Conservation (phyloP, 2,888 invertebrate species). For the Cryptocheilus praepositus region DNA sequence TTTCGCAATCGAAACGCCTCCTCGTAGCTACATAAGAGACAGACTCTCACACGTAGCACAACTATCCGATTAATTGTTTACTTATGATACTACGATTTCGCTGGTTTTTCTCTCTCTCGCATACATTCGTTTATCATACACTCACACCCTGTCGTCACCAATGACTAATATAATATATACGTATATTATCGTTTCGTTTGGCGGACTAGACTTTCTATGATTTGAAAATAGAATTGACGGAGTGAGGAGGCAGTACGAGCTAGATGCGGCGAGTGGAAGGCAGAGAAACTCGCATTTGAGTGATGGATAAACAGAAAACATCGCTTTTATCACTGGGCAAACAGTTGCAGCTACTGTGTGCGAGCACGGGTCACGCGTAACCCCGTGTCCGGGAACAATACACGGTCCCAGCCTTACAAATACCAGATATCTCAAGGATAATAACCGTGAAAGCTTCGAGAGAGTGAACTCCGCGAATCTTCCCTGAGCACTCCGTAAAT, state of each 20-base stretch:
- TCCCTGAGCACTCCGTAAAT: constrained; percentile 21
- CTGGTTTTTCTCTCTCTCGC: too few species aligned
- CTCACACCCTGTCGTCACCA: too few species aligned
- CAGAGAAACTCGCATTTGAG: constrained; percentile 42
- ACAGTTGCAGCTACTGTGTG: constrained; percentile 51
- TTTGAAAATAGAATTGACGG: neutral
- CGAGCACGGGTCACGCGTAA: constrained; percentile 17
- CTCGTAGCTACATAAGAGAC: too few species aligned
- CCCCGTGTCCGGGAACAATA: constrained; percentile 23
- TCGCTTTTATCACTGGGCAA: constrained; percentile 70
- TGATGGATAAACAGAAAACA: constrained; percentile 64
- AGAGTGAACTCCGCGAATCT: neutral
- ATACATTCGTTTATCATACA: too few species aligned
- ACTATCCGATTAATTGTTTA: too few species aligned
- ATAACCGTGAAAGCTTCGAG: constrained; percentile 70
- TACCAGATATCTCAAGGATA: constrained; percentile 67
- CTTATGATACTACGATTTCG: too few species aligned
- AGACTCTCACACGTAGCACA: too few species aligned
- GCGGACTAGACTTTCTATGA: too few species aligned
- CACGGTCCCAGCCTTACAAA: constrained; percentile 55
- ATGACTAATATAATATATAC: too few species aligned
- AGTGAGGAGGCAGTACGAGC: constrained; percentile 2
- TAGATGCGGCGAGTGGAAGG: constrained; percentile 11
- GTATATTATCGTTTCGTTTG: too few species aligned
- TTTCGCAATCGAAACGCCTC: too few species aligned